Base-by-base conservation (phyloP, 2,113 vertebrate species). In the Onychostoma macrolepis region DNA sequence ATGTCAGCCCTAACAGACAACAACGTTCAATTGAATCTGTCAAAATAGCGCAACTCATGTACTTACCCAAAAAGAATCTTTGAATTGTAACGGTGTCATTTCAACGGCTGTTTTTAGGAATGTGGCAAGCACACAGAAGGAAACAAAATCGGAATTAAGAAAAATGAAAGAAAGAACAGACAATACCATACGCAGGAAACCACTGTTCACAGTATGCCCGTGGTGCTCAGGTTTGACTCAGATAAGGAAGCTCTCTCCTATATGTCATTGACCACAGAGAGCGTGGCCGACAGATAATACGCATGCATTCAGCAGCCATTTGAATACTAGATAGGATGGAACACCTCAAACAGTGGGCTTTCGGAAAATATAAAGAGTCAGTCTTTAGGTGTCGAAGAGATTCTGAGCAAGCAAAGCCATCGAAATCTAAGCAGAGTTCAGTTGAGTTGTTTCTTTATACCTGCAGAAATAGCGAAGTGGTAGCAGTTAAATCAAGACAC, bases 11-110 rank as follows among this genome's bases (percentile, higher is more conserved):
- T 21, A 69, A 21, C 17, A 13, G 1, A 53, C 19, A 56, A 36
- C 11, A 50, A 4, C 19, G 0, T 53, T 48, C 43, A 36, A 19
- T 33, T 2, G 11, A 67, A 19, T 30, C 7, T 26, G 21, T 65
- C 80, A 48, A 67, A 84, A 10, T 4, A 38, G 21, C 24, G 9
- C 11, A 19, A 33, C 13, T 17, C 8, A 28, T 4, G 7, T 28
- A 94, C 95, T 96, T 86, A 96, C 95, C 95, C 97, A 99, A 92
- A 98, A 99, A 1, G 94, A 94, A 88, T 98, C 96, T 94, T 95
- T 97, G 92, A 98, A 99, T 65, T 95, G 94, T 90, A 97, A 93
- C 76, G 94, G 91, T 67, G 95, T 87, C 97, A 97, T 98, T 90
- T 77, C 84, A 69, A 48, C 58, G 11, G 5, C 41, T 5, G 12